Evolutionary conservation across 2,888 invertebrate genomes (phyloP).

Genomic region (Gastrophysa polygoni): DNA sequence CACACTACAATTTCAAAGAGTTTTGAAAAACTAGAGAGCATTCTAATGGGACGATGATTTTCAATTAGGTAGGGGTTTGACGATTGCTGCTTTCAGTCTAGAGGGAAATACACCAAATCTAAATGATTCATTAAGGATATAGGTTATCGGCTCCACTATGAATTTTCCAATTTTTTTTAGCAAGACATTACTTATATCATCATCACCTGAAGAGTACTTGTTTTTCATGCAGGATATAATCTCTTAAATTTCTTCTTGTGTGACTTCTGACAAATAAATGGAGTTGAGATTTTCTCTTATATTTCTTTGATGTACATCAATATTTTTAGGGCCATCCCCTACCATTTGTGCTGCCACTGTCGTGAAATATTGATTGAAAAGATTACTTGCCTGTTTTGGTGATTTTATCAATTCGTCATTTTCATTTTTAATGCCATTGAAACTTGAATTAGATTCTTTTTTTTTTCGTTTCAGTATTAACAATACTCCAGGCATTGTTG

Average conservation of each 20-base stretch:
- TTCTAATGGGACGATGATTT: neutral
- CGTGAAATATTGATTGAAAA: neutral
- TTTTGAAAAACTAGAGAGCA: neutral
- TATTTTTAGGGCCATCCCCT: neutral
- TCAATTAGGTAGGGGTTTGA: neutral
- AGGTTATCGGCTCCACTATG: neutral
- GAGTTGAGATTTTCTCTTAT: neutral
- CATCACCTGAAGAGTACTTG: neutral
- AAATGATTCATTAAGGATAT: neutral
- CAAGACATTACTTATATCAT: neutral
- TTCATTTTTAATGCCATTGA: neutral
- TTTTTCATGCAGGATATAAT: neutral
- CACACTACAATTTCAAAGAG: neutral
- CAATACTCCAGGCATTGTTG: neutral
- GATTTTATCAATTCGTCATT: neutral
- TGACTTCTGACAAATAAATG: neutral
- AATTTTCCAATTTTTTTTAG: neutral
- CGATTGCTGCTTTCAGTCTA: neutral
- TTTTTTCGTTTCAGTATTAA: too few species aligned
- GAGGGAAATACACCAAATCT: neutral
- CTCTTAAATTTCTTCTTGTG: neutral
- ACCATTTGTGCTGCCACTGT: neutral
- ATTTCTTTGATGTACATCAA: neutral
- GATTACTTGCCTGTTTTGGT: neutral
- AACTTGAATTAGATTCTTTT: neutral